Base-by-base conservation (phyloP, 2,797 vertebrate species). In the Macrochelys suwanniensis region DNA sequence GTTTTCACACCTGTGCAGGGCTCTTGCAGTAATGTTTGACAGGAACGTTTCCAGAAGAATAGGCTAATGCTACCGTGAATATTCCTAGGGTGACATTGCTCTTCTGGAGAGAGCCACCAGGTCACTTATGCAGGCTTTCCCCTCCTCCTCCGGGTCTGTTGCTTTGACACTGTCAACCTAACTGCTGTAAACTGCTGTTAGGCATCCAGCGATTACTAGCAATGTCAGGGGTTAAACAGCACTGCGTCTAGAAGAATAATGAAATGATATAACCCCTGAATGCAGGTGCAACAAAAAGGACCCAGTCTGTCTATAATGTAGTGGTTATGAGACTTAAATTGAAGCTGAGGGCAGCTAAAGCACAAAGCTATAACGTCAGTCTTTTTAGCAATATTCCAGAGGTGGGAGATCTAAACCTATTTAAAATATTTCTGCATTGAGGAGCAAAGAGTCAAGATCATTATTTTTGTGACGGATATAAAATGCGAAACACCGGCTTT, bases 401-500 rank as follows among this genome's bases (percentile, higher is more conserved):
- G 33, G 77, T 76, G 87, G 78, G 85, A 96, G 95, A 97, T 83
- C 89, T 93, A 95, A 87, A 94, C 92, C 91, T 86, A 81, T 95
- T 97, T 97, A 96, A 97, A 96, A 95, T 91, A 95, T 93, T 95
- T 88, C 95, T 90, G 95, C 84, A 92, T 86, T 54, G 89, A 94
- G 89, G 95, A 97, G 85, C 91, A 47, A 95, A 96, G 95, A 97
- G 91, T 82, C 93, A 97, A 97, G 95, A 97, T 98, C 94, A 86
- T 96, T 97, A 96, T 95, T 97, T 96, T 98, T 95, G 78, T 1
- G 5, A 88, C 92, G 94, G 96, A 80, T 85, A 71, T 97, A 97
- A 98, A 96, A 59, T 90, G 68, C 94, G 97, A 95, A 97, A 96
- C 93, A 90, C 78, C 88, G 57, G 84, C 89, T 97, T 96, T 93